Percentiles rank a stretch among this genome's conserved stretches.
Conservation (phyloP, 2,797 vertebrate species). For the Pipistrellus nathusii region DNA sequence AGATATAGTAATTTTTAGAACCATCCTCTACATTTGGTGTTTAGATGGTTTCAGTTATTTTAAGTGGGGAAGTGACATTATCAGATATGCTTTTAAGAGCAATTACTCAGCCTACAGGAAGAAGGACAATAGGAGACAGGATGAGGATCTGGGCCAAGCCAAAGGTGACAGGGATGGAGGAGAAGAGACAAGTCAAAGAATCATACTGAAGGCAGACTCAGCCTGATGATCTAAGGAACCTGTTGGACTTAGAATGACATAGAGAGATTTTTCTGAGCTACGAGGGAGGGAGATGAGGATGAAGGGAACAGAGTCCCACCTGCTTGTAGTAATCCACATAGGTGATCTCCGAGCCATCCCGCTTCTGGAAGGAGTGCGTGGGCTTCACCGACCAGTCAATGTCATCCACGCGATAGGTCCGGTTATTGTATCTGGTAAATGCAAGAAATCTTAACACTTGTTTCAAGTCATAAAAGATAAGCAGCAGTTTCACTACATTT, state of each 20-base stretch:
- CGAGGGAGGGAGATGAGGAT: background rate
- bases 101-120: background rate
- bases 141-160: background rate
- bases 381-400: constrained; percentile 85
- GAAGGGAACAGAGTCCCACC: constrained; percentile 61
- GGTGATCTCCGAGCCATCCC: constrained; percentile 78
- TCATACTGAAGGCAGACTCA: background rate
- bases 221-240: background rate
- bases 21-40: too few species aligned
- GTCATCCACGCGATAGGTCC: constrained; percentile 85
- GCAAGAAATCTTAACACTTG: background rate
- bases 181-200: background rate
- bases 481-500: background rate
- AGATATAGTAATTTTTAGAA: too few species aligned
- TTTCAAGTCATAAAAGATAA: background rate
- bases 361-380: constrained; percentile 81
- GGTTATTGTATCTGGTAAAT: constrained; percentile 86
- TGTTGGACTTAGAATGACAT: background rate
- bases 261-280: background rate
- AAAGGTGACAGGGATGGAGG: background rate
- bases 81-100: background rate
- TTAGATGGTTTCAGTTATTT: too few species aligned
- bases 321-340: constrained; percentile 86
- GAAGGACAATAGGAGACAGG: background rate
- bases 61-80: background rate